Base-by-base conservation (phyloP, 2,888 invertebrate species). In the Lepidochrysops patricia region DNA sequence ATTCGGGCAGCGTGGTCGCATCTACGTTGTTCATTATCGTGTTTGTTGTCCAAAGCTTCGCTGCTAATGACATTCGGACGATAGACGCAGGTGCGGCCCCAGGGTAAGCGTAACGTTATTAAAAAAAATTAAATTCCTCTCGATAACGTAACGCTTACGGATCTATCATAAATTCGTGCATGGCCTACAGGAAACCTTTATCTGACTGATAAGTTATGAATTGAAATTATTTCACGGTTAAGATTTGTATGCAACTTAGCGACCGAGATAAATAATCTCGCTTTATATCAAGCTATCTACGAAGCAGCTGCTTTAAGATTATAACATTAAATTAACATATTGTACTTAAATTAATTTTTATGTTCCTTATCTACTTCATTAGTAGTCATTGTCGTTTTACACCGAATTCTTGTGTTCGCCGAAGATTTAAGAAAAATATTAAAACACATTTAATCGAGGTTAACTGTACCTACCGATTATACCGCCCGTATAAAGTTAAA, bases 321-420 rank as follows among this genome's bases (percentile, higher is more conserved):
- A 37, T 37, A 43, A 43, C 43, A 19, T 43, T 43, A 19, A 43
- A 43, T 43, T 43, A 19, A 43, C 43, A 43, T 43, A 43, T 43
- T 43, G 43, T 43, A 43, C 19, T 43, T 43, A 23, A 43, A 43
- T 43, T 43, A 43, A 23, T 43, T 43, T 43, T 43, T 43, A 43
- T 43, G 43, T 19, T 43, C 9, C 19, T 9, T 6, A 29, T 29
- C 7, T 3, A 19, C 19, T 43, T 43, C 43, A 9, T 43, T 43
- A 43, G 29, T 5, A 29, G 9, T 43, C 7, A 43, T 43, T 43
- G 43, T 43, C 19, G 19, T 43, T 19, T 43, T 12, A 43, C 43
- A 43, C 19, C 43, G 43, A 37, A 37, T 37, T 37, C 37, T 15
- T 37, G 2, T 37, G 7, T 15, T 15, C 15, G 37, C 15, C n/a